Percentiles rank a stretch among this genome's conserved stretches.
phyloP scores from a whole-genome alignment of 1,140 invertebrate genomes.

The Paralvinella palmiformis region DNA sequence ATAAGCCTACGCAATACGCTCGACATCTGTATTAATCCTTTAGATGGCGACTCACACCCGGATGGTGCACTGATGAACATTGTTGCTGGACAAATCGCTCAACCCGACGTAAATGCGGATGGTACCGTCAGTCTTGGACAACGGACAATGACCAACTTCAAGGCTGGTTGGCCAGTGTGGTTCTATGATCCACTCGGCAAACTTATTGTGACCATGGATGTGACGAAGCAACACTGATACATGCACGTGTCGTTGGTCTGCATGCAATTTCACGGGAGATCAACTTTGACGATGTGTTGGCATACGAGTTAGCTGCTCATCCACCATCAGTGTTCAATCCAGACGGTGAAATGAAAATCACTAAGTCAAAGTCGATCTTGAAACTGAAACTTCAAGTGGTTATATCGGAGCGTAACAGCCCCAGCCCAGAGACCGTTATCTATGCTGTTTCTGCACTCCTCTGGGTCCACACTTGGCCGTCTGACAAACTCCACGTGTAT shows the following conservation, averaged over 20 bases:
- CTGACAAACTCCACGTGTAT: background rate
- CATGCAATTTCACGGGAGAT: constrained; percentile 3
- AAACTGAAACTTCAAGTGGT: no score
- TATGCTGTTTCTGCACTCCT: background rate
- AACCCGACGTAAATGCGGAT: constrained; percentile 1
- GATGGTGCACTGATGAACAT: constrained; percentile 9
- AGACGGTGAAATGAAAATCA: background rate
- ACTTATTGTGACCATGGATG: no score
- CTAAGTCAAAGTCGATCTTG: background rate
- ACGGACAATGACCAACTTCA: background rate
- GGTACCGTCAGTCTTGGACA: background rate
- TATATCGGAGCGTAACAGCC: background rate
- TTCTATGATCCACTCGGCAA: background rate
- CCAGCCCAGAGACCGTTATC: background rate
- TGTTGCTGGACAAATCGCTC: background rate
- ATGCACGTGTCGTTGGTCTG: background rate
- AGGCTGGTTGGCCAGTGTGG: background rate
- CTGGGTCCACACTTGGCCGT: background rate
- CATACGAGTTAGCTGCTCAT: background rate
- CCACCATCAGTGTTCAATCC: background rate
- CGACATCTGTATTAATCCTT: background rate
- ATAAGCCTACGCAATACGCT: background rate
- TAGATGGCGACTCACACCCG: background rate
- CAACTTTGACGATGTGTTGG: background rate
- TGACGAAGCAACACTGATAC: background rate